phyloP scores from a whole-genome alignment of 1,140 invertebrate genomes.

The Zeugodacus cucurbitae region DNA sequence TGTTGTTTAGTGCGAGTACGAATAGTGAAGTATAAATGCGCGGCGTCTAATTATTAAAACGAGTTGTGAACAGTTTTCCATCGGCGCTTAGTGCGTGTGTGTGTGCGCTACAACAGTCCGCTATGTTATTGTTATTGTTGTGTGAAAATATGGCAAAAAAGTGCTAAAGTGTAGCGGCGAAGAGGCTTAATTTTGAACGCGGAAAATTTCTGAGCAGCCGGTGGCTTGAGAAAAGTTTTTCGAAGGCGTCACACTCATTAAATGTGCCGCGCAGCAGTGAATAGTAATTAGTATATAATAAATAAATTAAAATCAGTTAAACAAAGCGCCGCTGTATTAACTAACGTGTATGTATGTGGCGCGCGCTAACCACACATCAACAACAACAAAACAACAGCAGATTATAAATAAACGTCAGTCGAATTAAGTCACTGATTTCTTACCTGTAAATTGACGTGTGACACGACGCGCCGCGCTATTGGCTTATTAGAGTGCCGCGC shows the following conservation, averaged over 20 bases:
- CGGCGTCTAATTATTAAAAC: not conserved
- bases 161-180: not conserved
- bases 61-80: slow-evolving; percentile 1
- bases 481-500: not conserved
- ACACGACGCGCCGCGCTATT: not conserved
- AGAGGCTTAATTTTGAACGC: not conserved
- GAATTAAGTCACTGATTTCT: not conserved
- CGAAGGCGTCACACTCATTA: not conserved
- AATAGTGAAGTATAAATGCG: not conserved
- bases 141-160: not conserved
- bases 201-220: not conserved
- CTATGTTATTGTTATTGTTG: not conserved
- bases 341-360: not conserved
- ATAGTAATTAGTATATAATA: not conserved
- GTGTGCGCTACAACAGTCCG: not conserved
- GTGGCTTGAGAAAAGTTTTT: no score
- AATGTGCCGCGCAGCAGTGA: no score
- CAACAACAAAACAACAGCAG: not conserved
- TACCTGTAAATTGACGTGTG: not conserved
- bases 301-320: no score
- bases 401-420: not conserved
- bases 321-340: not conserved
- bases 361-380: not conserved
- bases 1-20: not conserved
- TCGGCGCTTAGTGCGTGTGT: not conserved